Evolutionary conservation across 2,113 vertebrate species (phyloP).

Genomic region (Oncorhynchus clarkii): DNA sequence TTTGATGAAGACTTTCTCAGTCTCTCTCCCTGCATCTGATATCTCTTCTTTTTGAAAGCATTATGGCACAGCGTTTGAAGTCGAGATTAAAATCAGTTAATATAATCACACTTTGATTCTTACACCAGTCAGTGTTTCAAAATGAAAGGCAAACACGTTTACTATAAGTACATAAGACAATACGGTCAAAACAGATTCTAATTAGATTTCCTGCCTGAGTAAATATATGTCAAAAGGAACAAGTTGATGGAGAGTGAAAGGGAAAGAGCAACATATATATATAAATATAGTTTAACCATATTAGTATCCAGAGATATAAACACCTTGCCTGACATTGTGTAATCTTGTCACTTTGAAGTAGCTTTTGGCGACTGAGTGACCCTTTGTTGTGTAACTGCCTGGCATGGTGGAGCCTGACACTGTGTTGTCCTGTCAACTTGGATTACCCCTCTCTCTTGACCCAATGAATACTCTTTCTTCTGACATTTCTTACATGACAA

Average conservation of each 20-base stretch:
- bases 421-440: constrained; percentile 30
- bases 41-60: constrained; percentile 32
- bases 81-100: constrained; percentile 59
- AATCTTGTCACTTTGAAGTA: constrained; percentile 39
- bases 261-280: background rate
- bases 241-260: background rate
- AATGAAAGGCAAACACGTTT: constrained; percentile 55
- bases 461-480: constrained; percentile 8
- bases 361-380: constrained; percentile 25
- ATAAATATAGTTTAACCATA: background rate
- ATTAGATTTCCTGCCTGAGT: constrained; percentile 38
- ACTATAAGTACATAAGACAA: constrained; percentile 41
- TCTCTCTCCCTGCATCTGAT: constrained; percentile 26
- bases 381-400: constrained; percentile 27
- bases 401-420: constrained; percentile 10
- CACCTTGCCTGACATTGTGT: constrained; percentile 24
- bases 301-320: constrained; percentile 11
- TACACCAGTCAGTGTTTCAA: constrained; percentile 35
- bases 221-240: constrained; percentile 26
- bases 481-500: background rate
- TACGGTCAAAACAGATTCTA: constrained; percentile 54
- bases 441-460: constrained; percentile 36
- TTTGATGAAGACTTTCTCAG: constrained; percentile 7
- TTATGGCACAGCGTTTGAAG: constrained; percentile 42
- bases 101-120: constrained; percentile 44